phyloP scores from a whole-genome alignment of 2,113 vertebrate genomes.

The Rhabdornis inornatus region DNA sequence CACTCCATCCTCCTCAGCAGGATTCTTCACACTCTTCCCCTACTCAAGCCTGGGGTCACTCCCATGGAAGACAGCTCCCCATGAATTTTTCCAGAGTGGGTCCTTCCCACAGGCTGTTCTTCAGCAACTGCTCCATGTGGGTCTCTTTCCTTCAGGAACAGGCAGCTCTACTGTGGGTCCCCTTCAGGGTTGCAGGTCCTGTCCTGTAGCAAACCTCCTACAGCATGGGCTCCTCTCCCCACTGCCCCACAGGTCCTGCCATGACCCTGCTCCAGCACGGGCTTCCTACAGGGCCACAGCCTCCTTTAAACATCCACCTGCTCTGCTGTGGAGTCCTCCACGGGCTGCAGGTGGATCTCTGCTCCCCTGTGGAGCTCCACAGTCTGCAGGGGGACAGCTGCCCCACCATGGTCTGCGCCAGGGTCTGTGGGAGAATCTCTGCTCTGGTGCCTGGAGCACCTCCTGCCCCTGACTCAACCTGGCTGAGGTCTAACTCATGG shows the following conservation, averaged over 20 bases:
- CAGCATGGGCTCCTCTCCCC: background rate
- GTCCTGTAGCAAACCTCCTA: background rate
- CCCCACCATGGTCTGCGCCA: background rate
- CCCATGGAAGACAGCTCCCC: background rate
- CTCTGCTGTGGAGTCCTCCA: fast-evolving
- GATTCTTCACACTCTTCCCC: background rate
- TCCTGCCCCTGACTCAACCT: background rate
- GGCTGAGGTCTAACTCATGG: background rate
- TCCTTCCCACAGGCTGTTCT: background rate
- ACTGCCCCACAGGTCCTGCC: background rate
- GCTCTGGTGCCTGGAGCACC: fast-evolving
- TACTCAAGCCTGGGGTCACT: fast-evolving
- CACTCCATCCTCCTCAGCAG: background rate
- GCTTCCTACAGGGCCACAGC: background rate
- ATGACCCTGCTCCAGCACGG: fast-evolving
- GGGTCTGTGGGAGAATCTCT: background rate
- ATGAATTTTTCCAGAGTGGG: background rate
- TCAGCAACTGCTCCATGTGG: background rate
- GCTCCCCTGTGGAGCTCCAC: background rate
- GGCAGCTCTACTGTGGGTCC: background rate
- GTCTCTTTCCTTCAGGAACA: background rate
- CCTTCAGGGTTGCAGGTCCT: too few species aligned
- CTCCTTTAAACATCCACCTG: background rate
- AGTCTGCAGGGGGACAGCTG: background rate
- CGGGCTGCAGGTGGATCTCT: background rate